Evolutionary conservation across 2,797 vertebrate species (phyloP), one percentile per base, ranked within the genome.

Genomic region (Eospalax fontanierii): DNA sequence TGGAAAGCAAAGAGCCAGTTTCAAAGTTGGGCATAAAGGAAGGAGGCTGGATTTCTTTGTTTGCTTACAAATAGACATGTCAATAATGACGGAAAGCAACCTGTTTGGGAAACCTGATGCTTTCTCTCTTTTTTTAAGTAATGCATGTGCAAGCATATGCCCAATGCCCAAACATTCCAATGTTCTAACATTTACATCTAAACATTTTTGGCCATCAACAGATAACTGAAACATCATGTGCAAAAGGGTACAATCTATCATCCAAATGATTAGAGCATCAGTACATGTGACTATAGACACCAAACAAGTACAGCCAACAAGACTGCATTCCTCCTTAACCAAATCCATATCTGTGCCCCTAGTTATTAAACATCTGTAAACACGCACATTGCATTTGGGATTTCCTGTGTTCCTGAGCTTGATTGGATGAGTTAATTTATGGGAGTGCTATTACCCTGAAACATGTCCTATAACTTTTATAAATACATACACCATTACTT

Each of bases 21-120:
- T 90, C 88, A 94, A 96, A 87, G 21, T 46, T 89, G 33, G 35
- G 6, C 40, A 82, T 84, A 68, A 21, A 46, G 38, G 87, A 91
- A 11, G 30, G 16, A 75, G 0, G 30, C 85, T 89, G 22, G 2
- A 91, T 46, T 43, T 90, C 26, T 85, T 86, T 90, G 5, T 50
- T 89, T 89, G 43, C 26, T 93, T 95, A 94, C 57, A 91, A 94
- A 81, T 19, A 93, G n/a, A 91, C 94, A 80, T 83, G 63, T 83
- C 38, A 89, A 76, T 86, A 82, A 54, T 80, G 21, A 94, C 21
- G 85, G 14, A 80, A 84, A 95, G 68, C 26, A 89, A 90, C 9
- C 46, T 38, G 89, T 89, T 71, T 28, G 78, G 81, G 35, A 95
- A 95, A 89, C 2, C 28, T 68, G 22, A 89, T 78, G 33, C 8